Percentiles rank a stretch among this genome's conserved stretches.
These are phyloP conservation scores for Anseranas semipalmata DNA, from an alignment of 2,113 vertebrate species.

Conservation along the genomic window DNA sequence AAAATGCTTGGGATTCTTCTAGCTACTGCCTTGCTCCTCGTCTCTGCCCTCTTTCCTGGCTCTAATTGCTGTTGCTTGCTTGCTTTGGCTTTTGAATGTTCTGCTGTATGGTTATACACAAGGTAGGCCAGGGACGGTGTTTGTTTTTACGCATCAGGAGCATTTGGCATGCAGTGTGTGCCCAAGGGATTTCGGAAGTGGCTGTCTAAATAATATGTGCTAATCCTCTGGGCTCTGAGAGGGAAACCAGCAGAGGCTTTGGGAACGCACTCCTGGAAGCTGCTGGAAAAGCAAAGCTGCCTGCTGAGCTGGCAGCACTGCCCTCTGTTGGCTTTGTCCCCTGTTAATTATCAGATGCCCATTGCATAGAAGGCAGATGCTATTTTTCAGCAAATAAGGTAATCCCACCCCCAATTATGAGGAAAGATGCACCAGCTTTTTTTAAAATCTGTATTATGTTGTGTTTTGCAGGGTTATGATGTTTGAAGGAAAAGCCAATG, in stretches of 20 bases:
- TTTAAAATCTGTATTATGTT: background rate
- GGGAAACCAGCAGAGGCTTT: background rate
- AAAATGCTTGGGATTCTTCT: conserved; percentile 45
- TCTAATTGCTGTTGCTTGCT: background rate
- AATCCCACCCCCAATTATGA: background rate
- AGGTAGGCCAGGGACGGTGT: conserved; percentile 1
- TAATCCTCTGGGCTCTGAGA: conserved; percentile 10
- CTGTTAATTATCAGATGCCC: background rate
- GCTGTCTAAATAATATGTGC: conserved; percentile 7
- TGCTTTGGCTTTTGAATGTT: background rate
- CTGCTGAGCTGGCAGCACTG: conserved; percentile 17
- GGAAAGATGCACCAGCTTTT: background rate
- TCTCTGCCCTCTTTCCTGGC: background rate
- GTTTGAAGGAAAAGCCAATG: conserved; percentile 95
- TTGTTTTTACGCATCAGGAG: background rate
- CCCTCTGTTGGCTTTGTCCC: conserved; percentile 36
- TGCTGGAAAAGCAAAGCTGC: background rate
- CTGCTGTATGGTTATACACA: background rate
- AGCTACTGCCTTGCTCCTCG: background rate
- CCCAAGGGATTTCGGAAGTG: background rate
- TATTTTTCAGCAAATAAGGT: background rate
- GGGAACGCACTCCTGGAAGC: background rate
- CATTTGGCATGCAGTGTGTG: background rate
- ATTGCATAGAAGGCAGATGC: background rate
- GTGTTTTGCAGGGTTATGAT: conserved; percentile 87